Conservation (phyloP, 2,888 invertebrate species). For the Gonocerus acuteangulatus region DNA sequence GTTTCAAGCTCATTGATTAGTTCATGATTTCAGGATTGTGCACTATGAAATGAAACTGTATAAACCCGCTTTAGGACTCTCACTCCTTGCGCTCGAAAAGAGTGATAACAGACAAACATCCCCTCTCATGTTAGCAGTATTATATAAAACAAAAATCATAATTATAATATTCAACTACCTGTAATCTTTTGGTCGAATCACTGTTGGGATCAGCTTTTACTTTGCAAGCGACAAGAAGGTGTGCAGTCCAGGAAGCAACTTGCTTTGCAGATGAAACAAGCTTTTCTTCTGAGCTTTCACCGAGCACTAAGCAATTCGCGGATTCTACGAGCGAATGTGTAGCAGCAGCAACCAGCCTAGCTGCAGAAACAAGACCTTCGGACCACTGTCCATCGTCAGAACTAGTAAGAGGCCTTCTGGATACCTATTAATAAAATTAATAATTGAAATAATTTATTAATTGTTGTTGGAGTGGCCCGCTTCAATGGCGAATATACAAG, state of each 20-base stretch:
- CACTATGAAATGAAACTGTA: no score
- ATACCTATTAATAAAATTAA: constrained; percentile 45
- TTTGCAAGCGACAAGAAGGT: constrained; percentile 94
- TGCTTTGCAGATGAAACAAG: constrained; percentile 92
- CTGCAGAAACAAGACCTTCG: constrained; percentile 91
- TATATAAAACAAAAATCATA: no score
- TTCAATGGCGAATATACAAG: neutral
- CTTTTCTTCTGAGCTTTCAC: constrained; percentile 87
- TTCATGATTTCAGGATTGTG: no score
- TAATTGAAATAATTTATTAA: neutral
- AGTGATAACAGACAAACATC: no score
- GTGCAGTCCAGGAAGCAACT: constrained; percentile 95
- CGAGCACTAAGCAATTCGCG: constrained; percentile 91
- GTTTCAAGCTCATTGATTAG: no score
- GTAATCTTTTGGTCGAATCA: constrained; percentile 80
- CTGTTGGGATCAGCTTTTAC: constrained; percentile 94
- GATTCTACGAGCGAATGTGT: constrained; percentile 96
- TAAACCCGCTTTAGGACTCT: no score
- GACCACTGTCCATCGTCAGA: constrained; percentile 98
- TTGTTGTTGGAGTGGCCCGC: neutral
- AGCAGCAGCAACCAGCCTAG: constrained; percentile 90
- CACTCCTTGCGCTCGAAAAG: no score
- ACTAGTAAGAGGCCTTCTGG: constrained; percentile 69
- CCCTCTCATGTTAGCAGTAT: no score
- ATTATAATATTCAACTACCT: constrained; percentile 44